phyloP scores from a whole-genome alignment of 1,140 invertebrate genomes.

The Limonius californicus region DNA sequence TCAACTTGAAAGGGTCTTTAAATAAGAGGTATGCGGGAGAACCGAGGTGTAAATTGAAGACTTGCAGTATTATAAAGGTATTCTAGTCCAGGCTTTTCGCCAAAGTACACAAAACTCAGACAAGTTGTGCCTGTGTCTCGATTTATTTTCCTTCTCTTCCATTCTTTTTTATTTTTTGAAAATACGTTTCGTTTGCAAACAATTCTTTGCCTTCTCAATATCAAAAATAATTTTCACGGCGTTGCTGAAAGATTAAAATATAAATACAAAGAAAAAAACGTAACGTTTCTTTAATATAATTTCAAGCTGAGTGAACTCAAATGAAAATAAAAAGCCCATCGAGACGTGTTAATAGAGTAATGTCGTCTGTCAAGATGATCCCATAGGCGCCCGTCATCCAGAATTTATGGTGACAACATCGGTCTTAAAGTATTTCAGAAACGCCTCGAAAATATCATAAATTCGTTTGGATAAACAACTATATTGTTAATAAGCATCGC shows the following conservation, averaged over 20 bases:
- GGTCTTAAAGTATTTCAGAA: no score
- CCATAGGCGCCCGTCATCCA: constrained; percentile 2
- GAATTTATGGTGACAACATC: neutral
- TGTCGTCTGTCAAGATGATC: neutral
- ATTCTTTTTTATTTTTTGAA: neutral
- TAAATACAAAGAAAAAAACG: no score
- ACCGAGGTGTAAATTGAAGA: constrained; percentile 31
- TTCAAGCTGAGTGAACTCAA: no score
- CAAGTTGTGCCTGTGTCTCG: constrained; percentile 27
- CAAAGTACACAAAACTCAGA: constrained; percentile 32
- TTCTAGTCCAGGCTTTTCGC: constrained; percentile 30
- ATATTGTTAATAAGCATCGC: neutral
- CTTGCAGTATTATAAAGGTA: constrained; percentile 33
- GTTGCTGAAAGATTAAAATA: neutral
- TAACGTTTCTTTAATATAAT: no score
- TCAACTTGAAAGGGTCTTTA: constrained; percentile 12
- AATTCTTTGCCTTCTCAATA: neutral
- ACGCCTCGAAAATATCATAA: neutral
- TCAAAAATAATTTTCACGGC: neutral
- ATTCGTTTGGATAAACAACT: constrained; percentile 9
- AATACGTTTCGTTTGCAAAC: neutral
- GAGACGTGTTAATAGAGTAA: neutral
- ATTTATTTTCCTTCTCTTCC: constrained; percentile 22
- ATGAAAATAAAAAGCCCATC: neutral
- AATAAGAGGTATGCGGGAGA: constrained; percentile 19